These are phyloP conservation scores for Ispidina picta DNA, from an alignment of 2,797 vertebrate species.

Conservation along the genomic window DNA sequence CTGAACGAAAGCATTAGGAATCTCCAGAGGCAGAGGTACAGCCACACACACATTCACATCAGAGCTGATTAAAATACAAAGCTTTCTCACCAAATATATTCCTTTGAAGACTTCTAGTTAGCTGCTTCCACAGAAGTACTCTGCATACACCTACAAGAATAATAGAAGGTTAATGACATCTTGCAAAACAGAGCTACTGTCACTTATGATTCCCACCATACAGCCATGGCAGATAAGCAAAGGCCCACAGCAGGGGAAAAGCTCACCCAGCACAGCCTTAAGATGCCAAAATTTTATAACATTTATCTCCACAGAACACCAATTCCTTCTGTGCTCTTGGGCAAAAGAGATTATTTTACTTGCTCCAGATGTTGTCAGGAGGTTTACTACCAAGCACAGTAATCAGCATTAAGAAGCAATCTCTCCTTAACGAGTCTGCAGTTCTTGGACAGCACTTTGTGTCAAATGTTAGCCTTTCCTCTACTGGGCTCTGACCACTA, in stretches of 20 bases:
- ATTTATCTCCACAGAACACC: background rate
- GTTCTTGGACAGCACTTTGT: background rate
- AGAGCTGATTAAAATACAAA: background rate
- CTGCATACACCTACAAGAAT: background rate
- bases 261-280: background rate
- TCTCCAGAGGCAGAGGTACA: background rate
- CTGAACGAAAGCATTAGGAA: background rate
- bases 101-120: background rate
- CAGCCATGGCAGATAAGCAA: too few relatives aligned
- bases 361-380: background rate
- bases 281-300: background rate
- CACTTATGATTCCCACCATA: background rate
- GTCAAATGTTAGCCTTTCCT: background rate
- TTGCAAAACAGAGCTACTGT: background rate
- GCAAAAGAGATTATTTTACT: background rate
- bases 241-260: accelerated
- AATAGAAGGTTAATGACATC: background rate
- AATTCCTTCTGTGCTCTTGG: background rate
- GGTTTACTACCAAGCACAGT: background rate
- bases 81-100: conserved; percentile 48
- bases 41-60: background rate
- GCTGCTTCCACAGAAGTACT: background rate
- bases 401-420: background rate
- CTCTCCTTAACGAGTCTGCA: background rate
- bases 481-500: background rate